Base-by-base conservation (phyloP, 2,888 invertebrate species). In the Tanypteryx hageni region DNA sequence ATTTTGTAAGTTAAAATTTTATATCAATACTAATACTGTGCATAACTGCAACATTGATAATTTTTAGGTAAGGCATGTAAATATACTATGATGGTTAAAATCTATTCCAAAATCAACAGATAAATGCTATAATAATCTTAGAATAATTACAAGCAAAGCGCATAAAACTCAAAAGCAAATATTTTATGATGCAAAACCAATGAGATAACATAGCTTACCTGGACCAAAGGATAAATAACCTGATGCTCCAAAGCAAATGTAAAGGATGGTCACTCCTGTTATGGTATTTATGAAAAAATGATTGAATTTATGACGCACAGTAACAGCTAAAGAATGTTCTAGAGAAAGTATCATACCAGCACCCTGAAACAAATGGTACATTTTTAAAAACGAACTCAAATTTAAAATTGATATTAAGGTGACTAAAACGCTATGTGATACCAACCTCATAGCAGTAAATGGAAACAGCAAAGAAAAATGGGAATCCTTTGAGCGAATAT, bases 361-460 rank as follows among this genome's bases (percentile, higher is more conserved):
- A 61, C 95, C 95, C 95, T 95, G 93, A 44, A 94, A 82, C 8
- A 86, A 61, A 27, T 59, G 7, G n/a, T n/a, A n/a, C n/a, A n/a
- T 68, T 8, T n/a, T 86, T 44, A 22, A 56, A 44, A 22, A 13
- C 13, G 3, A 1, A 9, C 2, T n/a, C 13, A 92, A 76, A 22
- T 92, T 18, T 86, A 14, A 92, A 68, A 9, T 3, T 14, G 18
- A 16, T 16, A n/a, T 92, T 31, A 31, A 84, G 14, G 44, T 44
- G 44, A 5, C 44, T 44, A 44, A 44, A 44, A 44, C 56, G 9
- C 11, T 16, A 11, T 18, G 13, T 31, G 18, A 27, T 82, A 93
- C 94, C 93, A 93, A 95, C 95, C 94, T 95, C 95, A 93, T 95
- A 95, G 93, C 95, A 95, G 93, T 95, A 95, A 89, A 95, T 95